Conservation (phyloP, 2,888 invertebrate genomes). For the Phrixothrix hirtus region DNA sequence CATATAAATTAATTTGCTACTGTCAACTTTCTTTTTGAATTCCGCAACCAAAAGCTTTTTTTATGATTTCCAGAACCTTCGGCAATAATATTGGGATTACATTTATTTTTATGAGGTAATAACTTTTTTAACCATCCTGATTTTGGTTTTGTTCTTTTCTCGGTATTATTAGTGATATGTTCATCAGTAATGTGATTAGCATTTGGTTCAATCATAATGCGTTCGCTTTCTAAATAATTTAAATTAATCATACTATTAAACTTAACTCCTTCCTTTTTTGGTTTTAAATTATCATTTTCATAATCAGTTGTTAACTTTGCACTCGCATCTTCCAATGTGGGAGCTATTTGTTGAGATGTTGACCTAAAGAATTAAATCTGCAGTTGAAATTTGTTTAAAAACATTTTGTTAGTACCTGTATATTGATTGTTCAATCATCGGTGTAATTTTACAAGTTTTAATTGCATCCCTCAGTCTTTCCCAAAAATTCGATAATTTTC, state of each 20-base stretch:
- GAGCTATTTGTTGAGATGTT: slow-evolving; percentile 21
- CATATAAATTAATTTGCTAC: too few species aligned
- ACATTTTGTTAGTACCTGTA: too few species aligned
- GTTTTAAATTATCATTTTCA: slow-evolving; percentile 22
- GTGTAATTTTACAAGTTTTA: slow-evolving; percentile 31
- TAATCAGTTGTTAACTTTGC: not conserved
- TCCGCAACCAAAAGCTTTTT: slow-evolving; percentile 24
- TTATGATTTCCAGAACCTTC: slow-evolving; percentile 24
- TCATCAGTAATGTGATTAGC: slow-evolving; percentile 38
- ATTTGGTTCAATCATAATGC: slow-evolving; percentile 30
- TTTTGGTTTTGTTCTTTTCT: slow-evolving; percentile 33
- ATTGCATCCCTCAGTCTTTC: slow-evolving; percentile 65
- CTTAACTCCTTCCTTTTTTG: slow-evolving; percentile 39
- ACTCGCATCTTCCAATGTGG: not conserved
- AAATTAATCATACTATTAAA: slow-evolving; percentile 42
- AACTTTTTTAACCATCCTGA: slow-evolving; percentile 36
- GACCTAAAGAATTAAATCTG: too few species aligned
- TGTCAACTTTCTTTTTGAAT: slow-evolving; percentile 26
- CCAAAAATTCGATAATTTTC: slow-evolving; percentile 71
- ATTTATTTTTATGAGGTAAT: slow-evolving; percentile 22
- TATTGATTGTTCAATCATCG: not conserved
- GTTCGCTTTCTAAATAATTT: slow-evolving; percentile 32
- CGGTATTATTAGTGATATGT: slow-evolving; percentile 34
- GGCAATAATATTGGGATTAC: slow-evolving; percentile 17
- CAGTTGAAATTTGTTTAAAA: too few species aligned